These are phyloP conservation scores for Syngnathus rostellatus DNA, from an alignment of 2,797 vertebrate genomes.

Conservation along the genomic window DNA sequence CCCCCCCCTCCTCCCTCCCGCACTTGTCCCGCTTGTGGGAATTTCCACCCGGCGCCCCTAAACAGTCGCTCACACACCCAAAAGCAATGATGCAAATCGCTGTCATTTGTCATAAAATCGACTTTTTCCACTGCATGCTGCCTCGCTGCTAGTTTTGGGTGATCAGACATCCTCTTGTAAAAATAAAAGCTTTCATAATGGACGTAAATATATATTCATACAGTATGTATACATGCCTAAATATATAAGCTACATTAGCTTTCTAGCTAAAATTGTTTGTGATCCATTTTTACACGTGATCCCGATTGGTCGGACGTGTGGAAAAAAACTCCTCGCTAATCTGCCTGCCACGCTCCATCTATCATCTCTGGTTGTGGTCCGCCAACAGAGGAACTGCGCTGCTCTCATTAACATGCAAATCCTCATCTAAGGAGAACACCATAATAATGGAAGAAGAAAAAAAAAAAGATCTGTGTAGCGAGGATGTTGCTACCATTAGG, in stretches of 20 bases:
- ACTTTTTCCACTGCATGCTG: neutral
- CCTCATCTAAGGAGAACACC: slow-evolving; percentile 41
- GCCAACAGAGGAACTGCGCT: slow-evolving; percentile 22
- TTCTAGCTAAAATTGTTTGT: neutral
- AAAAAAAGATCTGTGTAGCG: slow-evolving; percentile 13
- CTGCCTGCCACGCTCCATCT: slow-evolving; percentile 13
- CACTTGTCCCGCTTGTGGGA: slow-evolving; percentile 1
- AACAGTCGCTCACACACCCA: neutral
- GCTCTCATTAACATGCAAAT: slow-evolving; percentile 74
- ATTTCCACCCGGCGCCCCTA: slow-evolving; percentile 2
- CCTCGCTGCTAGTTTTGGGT: neutral
- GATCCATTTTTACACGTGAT: neutral
- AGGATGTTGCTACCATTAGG: slow-evolving; percentile 44
- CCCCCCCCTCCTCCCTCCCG: slow-evolving; percentile 2
- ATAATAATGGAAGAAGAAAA: neutral
- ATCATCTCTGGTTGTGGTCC: slow-evolving; percentile 13
- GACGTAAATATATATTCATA: no score
- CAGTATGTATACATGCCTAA: neutral
- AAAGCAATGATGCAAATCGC: neutral
- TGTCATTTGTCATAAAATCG: neutral
- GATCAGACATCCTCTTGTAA: neutral
- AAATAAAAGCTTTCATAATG: neutral
- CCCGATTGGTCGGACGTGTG: neutral
- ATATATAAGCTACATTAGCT: neutral
- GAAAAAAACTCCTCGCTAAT: slow-evolving; percentile 10